Evolutionary conservation across 2,888 invertebrate genomes (phyloP).

Genomic region (Chaetoderma sp.): DNA sequence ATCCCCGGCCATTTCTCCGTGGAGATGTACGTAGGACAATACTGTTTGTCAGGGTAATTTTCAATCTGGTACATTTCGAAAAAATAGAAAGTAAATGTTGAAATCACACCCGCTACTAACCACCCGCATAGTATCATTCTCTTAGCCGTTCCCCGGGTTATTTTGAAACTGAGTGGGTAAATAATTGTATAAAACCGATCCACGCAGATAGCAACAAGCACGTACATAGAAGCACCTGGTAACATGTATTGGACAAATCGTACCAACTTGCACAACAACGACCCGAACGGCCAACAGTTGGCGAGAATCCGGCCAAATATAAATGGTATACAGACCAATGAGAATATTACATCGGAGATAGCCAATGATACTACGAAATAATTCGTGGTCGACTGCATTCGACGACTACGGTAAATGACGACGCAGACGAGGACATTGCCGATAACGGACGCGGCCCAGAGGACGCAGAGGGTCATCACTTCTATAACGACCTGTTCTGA

Average conservation of each 20-base stretch:
- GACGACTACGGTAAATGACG: conserved; percentile 63
- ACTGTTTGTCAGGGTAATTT: not conserved
- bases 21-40: conserved; percentile 48
- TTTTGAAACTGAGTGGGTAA: conserved; percentile 66
- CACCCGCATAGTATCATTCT: conserved; percentile 54
- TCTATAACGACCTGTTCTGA: conserved; percentile 7
- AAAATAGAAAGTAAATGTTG: conserved; percentile 53
- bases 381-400: conserved; percentile 68
- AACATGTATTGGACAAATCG: conserved; percentile 49
- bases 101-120: conserved; percentile 41
- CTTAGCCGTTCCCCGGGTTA: conserved; percentile 61
- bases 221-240: conserved; percentile 46
- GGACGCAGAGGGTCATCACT: conserved; percentile 28
- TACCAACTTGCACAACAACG: conserved; percentile 53
- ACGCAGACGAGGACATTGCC: conserved; percentile 62
- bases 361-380: conserved; percentile 64
- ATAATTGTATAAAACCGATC: conserved; percentile 67
- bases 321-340: conserved; percentile 51
- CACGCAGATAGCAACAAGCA: conserved; percentile 56
- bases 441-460: conserved; percentile 46
- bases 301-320: conserved; percentile 42
- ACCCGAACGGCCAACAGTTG: conserved; percentile 49
- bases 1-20: conserved; percentile 38
- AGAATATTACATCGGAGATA: conserved; percentile 48
- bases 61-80: conserved; percentile 35